These are phyloP conservation scores for Cryptocephalus primarius DNA, from an alignment of 2,888 invertebrate species.

Conservation along the genomic window DNA sequence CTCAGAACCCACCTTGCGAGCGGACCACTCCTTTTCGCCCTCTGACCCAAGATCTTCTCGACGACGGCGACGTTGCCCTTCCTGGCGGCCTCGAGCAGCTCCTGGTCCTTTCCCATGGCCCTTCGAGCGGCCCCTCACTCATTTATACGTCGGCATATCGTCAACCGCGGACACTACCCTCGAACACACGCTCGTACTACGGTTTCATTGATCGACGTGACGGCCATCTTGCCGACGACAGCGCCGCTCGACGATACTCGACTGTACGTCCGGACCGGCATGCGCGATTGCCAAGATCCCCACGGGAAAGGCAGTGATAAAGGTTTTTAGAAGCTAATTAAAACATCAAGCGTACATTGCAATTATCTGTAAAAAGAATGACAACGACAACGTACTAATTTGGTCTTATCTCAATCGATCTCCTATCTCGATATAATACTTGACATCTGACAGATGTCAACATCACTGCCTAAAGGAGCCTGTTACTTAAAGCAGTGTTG, in stretches of 20 bases:
- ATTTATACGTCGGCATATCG: constrained; percentile 31
- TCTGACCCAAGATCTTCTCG: constrained; percentile 81
- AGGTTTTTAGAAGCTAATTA: too few species aligned
- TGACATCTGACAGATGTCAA: too few species aligned
- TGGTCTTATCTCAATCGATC: too few species aligned
- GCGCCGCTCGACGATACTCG: constrained; percentile 33
- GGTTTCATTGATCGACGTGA: constrained; percentile 61
- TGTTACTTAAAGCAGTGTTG: too few species aligned
- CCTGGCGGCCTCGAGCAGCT: constrained; percentile 89
- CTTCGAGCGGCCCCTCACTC: constrained; percentile 23
- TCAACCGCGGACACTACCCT: constrained; percentile 31
- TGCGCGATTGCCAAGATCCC: too few species aligned
- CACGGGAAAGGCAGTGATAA: too few species aligned
- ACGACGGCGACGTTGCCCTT: constrained; percentile 82
- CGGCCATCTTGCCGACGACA: constrained; percentile 56
- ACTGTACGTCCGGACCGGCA: background rate
- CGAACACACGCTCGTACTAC: constrained; percentile 47
- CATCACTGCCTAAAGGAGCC: too few species aligned
- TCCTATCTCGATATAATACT: too few species aligned
- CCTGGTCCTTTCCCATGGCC: constrained; percentile 91
- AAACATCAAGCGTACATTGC: too few species aligned
- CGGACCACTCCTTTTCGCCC: constrained; percentile 87
- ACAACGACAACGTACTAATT: too few species aligned
- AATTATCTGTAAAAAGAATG: too few species aligned
- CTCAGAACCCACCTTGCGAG: constrained; percentile 68